Evolutionary conservation across 2,113 vertebrate species (phyloP).

Genomic region (Melierax canorus): DNA sequence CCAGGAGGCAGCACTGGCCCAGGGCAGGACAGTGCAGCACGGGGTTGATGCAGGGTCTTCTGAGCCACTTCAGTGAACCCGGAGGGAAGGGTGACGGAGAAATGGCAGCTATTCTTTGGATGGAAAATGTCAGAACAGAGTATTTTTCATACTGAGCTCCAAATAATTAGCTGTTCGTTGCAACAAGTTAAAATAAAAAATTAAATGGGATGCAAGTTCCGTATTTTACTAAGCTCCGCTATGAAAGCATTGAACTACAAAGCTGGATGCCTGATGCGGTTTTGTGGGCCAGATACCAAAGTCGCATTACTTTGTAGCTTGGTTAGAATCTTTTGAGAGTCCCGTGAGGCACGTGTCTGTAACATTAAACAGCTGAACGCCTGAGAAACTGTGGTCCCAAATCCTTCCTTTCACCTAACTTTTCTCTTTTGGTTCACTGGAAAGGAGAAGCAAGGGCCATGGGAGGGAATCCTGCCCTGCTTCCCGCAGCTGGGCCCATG

Average conservation of each 20-base stretch:
- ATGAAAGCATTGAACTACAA: background rate
- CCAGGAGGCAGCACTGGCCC: background rate
- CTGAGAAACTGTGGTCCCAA: rapidly evolving
- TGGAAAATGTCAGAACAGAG: background rate
- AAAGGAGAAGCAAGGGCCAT: background rate
- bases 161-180: background rate
- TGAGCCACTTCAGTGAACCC: background rate
- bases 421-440: background rate
- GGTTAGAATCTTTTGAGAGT: background rate
- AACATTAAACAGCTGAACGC: background rate
- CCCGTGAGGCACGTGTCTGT: background rate
- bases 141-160: background rate
- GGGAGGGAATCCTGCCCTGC: background rate
- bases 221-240: background rate
- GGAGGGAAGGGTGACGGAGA: rapidly evolving
- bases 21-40: background rate
- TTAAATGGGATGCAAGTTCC: background rate
- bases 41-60: background rate
- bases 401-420: background rate
- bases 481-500: background rate
- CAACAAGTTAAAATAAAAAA: too few species aligned
- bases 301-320: background rate
- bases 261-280: background rate
- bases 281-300: background rate
- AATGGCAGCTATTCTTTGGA: background rate